Conservation (phyloP, 1,140 invertebrate genomes). For the Pseudomyrmex concolor region DNA sequence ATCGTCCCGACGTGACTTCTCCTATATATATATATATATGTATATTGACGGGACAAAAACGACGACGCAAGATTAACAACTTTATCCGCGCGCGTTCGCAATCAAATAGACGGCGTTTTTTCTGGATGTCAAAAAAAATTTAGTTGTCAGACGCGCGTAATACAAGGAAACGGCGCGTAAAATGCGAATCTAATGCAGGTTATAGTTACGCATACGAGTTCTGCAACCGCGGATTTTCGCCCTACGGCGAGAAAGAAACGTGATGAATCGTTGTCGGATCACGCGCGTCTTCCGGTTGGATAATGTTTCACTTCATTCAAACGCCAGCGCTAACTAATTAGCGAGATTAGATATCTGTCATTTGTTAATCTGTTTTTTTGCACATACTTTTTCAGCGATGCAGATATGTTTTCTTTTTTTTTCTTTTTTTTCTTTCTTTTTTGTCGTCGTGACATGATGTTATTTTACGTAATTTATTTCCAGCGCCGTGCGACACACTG, state of each 20-base stretch:
- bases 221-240: neutral
- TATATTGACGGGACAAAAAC: neutral
- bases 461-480: neutral
- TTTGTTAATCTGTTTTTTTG: slow-evolving; percentile 37
- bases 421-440: neutral
- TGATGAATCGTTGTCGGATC: neutral
- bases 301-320: slow-evolving; percentile 11
- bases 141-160: neutral
- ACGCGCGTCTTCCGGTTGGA: neutral
- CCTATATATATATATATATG: neutral
- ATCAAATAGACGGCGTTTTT: slow-evolving; percentile 13
- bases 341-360: neutral
- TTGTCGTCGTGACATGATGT: neutral
- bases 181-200: slow-evolving; percentile 16
- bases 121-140: neutral
- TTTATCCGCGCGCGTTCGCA: neutral
- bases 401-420: too few species aligned
- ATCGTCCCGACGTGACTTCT: neutral
- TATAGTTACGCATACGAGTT: slow-evolving; percentile 9
- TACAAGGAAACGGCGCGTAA: neutral
- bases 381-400: neutral
- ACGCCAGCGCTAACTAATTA: neutral
- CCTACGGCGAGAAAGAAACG: slow-evolving; percentile 13
- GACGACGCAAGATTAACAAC: slow-evolving; percentile 37
- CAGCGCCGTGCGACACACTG: neutral